These are phyloP conservation scores for Rhagonycha fulva DNA, from an alignment of 2,888 invertebrate genomes.

Conservation along the genomic window DNA sequence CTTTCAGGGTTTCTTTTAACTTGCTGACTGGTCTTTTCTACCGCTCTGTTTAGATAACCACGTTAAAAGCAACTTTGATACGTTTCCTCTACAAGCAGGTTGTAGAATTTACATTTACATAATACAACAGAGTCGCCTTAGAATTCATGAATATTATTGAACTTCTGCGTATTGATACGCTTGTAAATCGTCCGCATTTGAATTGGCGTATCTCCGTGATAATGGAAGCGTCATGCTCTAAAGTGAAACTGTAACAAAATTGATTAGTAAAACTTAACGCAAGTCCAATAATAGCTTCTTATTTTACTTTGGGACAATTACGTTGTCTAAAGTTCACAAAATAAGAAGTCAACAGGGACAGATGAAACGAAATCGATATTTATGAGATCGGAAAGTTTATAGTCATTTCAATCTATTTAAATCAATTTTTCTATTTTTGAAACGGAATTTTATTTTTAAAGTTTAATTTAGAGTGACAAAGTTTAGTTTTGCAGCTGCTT, in stretches of 20 bases:
- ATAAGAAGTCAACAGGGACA: neutral
- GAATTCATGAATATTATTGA: slow-evolving; percentile 26
- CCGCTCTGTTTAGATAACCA: neutral
- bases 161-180: slow-evolving; percentile 23
- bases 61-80: slow-evolving; percentile 11
- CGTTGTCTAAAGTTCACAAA: neutral
- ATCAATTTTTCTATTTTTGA: neutral
- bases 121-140: slow-evolving; percentile 17
- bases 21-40: neutral
- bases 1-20: neutral
- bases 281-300: neutral
- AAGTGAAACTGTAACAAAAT: neutral
- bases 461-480: neutral
- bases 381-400: neutral
- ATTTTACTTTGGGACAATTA: neutral
- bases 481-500: neutral
- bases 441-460: neutral
- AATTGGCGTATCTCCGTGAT: neutral
- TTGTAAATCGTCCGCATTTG: slow-evolving; percentile 20
- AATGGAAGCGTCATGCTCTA: neutral
- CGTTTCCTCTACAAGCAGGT: slow-evolving; percentile 2
- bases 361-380: neutral
- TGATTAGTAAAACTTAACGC: neutral
- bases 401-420: neutral
- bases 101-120: slow-evolving; percentile 19